Evolutionary conservation across 2,888 invertebrate species (phyloP), one percentile per base, ranked within the genome.

Genomic region (Polydrusus cervinus): DNA sequence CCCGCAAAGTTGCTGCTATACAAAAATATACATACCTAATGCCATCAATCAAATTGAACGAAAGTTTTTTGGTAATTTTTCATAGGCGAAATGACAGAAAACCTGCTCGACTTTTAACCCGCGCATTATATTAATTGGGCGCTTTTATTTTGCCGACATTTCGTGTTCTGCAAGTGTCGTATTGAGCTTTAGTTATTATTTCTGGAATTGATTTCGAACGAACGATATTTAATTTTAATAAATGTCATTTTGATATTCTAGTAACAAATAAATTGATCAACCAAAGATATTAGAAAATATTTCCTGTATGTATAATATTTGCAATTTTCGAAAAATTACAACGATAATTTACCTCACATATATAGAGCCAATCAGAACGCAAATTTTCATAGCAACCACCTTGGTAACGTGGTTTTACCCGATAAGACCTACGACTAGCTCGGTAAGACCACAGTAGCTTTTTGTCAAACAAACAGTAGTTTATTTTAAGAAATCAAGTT

Each of bases 1-100:
- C 61, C 74, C 74, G 70, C 73, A 61, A 73, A 73, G 61, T 68
- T 73, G 47, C 71, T 73, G 47, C 71, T 30, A 62, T 73, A 53
- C 60, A 73, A 66, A 73, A 67, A 73, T 61, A 40, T 68, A 73
- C 73, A 73, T 73, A 73, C 66, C 49, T 53, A 71, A 64, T 64
- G 64, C 60, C 74, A 74, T 74, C 74, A 69, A 74, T 74, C 74
- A 74, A 43, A 43, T 34, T 34, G 64, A 62, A 62, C 47, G 69
- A 69, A 64, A 57, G 16, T 55, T 74, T 34, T 74, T 69, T 45
- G 69, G 69, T 64, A 64, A 74, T 74, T 74, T 74, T 74, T 74
- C 74, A 74, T 69, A 25, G 53, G 49, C 43, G 25, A 53, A 62
- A 67, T 62, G 73, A 73, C 67, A 73, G 67, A 67, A 55, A 57